These are phyloP conservation scores for Tyria jacobaeae DNA, from an alignment of 2,888 invertebrate genomes.

Conservation along the genomic window DNA sequence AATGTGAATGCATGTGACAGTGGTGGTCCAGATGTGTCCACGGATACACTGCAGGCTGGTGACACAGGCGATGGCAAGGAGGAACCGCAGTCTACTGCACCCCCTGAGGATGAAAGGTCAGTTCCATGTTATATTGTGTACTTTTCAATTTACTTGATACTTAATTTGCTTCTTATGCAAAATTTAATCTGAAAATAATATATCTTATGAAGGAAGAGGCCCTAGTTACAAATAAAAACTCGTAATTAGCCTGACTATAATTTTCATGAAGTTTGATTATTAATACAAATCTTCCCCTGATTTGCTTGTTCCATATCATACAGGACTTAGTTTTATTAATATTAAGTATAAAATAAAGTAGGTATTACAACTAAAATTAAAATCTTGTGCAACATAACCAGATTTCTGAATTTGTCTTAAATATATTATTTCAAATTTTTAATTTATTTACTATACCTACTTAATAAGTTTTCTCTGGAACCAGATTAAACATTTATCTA, in stretches of 20 bases:
- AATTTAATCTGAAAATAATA: neutral
- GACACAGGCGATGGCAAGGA: constrained; percentile 81
- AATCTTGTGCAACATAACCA: neutral
- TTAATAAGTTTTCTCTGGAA: neutral
- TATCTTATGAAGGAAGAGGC: neutral
- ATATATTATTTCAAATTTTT: too few relatives aligned
- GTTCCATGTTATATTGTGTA: constrained; percentile 32
- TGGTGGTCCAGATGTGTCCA: constrained; percentile 73
- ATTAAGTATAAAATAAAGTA: neutral
- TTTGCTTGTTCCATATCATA: too few relatives aligned
- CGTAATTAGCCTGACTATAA: neutral
- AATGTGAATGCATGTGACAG: constrained; percentile 82
- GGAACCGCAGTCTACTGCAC: constrained; percentile 68
- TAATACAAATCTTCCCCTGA: neutral
- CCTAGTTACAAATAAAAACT: neutral
- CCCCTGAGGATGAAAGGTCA: constrained; percentile 85
- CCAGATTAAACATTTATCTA: too few relatives aligned
- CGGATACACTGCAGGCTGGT: constrained; percentile 70
- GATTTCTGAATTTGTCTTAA: too few relatives aligned
- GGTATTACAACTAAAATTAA: neutral
- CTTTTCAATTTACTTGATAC: neutral
- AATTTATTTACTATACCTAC: neutral
- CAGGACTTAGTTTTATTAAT: too few relatives aligned
- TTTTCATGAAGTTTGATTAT: neutral
- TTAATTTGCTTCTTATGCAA: neutral